phyloP scores from a whole-genome alignment of 2,888 invertebrate species.

The Drosophila birchii region DNA sequence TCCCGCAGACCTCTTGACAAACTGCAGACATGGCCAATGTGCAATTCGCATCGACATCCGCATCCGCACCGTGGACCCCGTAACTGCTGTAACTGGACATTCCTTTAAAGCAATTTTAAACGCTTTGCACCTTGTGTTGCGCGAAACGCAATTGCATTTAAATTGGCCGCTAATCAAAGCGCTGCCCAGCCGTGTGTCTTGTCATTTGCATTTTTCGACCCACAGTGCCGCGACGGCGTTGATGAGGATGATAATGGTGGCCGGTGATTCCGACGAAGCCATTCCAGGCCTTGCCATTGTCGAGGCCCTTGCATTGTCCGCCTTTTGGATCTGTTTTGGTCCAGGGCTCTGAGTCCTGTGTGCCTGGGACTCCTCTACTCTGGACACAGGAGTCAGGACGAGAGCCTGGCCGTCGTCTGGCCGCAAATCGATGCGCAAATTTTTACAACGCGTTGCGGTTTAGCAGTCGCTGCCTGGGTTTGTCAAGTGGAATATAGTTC shows the following conservation, averaged over 20 bases:
- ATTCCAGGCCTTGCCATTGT: slow-evolving; percentile 27
- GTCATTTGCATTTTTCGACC: slow-evolving; percentile 70
- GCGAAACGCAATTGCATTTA: slow-evolving; percentile 69
- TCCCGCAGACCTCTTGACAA: slow-evolving; percentile 65
- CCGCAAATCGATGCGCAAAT: slow-evolving; percentile 78
- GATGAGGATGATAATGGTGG: slow-evolving; percentile 53
- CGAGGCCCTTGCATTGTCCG: slow-evolving; percentile 41
- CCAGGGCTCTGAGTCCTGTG: slow-evolving; percentile 9
- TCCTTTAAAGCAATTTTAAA: slow-evolving; percentile 44
- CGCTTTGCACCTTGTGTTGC: slow-evolving; percentile 40
- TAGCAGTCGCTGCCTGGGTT: slow-evolving; percentile 55
- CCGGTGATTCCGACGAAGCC: slow-evolving; percentile 33
- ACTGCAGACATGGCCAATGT: slow-evolving; percentile 66
- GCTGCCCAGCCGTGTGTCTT: slow-evolving; percentile 33
- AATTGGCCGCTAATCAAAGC: slow-evolving; percentile 75
- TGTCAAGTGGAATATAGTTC: slow-evolving; percentile 24
- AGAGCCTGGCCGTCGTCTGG: slow-evolving; percentile 61
- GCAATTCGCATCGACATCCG: slow-evolving; percentile 51
- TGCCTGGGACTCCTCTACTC: slow-evolving; percentile 5
- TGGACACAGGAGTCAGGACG: slow-evolving; percentile 29
- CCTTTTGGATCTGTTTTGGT: slow-evolving; percentile 19
- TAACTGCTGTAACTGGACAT: slow-evolving; percentile 1
- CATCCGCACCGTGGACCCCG: slow-evolving; percentile 28
- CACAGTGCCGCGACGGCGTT: slow-evolving; percentile 58
- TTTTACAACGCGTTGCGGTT: slow-evolving; percentile 74